phyloP scores from a whole-genome alignment of 2,797 vertebrate genomes.

The Zalophus californianus region DNA sequence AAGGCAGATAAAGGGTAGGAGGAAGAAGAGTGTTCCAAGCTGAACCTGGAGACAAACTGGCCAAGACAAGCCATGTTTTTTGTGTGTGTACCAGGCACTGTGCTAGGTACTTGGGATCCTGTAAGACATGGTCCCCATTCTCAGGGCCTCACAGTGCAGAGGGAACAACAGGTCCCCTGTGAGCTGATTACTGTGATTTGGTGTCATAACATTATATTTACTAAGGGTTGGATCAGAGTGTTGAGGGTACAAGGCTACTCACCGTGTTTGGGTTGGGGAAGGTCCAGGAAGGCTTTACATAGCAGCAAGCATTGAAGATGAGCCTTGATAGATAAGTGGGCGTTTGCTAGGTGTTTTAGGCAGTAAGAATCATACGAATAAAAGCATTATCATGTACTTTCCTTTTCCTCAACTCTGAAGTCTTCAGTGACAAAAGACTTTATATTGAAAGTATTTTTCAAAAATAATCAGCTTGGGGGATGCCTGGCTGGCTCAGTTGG shows the following conservation, averaged over 20 bases:
- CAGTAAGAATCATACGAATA: neutral
- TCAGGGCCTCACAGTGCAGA: neutral
- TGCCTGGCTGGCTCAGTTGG: neutral
- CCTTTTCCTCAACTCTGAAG: neutral
- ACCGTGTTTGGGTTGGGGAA: neutral
- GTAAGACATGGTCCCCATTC: neutral
- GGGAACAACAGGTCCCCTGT: neutral
- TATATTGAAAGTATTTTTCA: neutral
- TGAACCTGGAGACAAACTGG: neutral
- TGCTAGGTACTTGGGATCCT: neutral
- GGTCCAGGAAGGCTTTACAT: neutral
- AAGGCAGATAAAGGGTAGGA: neutral
- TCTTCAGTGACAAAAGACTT: neutral
- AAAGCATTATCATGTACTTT: neutral
- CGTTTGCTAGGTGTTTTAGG: neutral
- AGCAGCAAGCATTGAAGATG: neutral
- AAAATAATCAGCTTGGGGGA: neutral
- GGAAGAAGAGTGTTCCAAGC: neutral
- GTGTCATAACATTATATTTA: neutral
- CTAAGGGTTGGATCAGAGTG: neutral
- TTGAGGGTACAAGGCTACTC: neutral
- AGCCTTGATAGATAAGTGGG: neutral
- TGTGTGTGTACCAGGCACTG: neutral
- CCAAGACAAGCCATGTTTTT: neutral
- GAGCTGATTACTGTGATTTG: neutral